Base-by-base conservation (phyloP, 1,140 invertebrate species). In the Bombus confusus region DNA sequence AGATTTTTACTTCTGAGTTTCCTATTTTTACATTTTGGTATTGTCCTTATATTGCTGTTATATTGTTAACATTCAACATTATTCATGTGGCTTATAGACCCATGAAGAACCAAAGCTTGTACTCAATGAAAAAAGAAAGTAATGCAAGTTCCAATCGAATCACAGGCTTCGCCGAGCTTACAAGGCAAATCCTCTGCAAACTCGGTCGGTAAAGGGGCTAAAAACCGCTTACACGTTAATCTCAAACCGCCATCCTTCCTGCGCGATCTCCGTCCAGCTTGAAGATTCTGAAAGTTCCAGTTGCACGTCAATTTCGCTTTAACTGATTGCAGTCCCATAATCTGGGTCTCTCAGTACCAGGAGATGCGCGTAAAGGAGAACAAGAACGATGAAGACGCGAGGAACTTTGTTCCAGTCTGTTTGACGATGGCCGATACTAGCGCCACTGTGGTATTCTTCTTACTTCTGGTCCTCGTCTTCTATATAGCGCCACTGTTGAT, bases 401-500 rank as follows among this genome's bases (percentile, higher is more conserved):
- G 94, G 41, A 94, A 95, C 31, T 85, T 95, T 47, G 96, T 96
- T 86, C 94, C 96, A 34, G 95, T 95, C 39, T 98, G 98, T 92
- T 94, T 97, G 68, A 97, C 97, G 8, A 95, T 96, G 91, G 96
- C 96, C 13, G 96, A 96, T 92, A 96, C 96, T 64, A 94, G 96
- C 91, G 97, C 97, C 96, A 96, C 97, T 43, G 96, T 96, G 64
- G 93, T 96, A 41, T 98, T 98, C 96, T 97, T 98, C 94, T 93
- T 97, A 34, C 95, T 96, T 88, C 96, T 96, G 89, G 97, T 97
- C 13, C 77, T 96, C 77, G 93, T 97, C 64, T 97, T 98, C 93
- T 98, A 98, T 95, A 93, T 97, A 74, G 91, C 98, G 15, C 98
- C 98, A 28, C 94, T 98, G 34, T 91, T 97, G 37, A 96, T 98